Evolutionary conservation across 2,888 invertebrate species (phyloP).

Genomic region (Petrolisthes manimaculis): DNA sequence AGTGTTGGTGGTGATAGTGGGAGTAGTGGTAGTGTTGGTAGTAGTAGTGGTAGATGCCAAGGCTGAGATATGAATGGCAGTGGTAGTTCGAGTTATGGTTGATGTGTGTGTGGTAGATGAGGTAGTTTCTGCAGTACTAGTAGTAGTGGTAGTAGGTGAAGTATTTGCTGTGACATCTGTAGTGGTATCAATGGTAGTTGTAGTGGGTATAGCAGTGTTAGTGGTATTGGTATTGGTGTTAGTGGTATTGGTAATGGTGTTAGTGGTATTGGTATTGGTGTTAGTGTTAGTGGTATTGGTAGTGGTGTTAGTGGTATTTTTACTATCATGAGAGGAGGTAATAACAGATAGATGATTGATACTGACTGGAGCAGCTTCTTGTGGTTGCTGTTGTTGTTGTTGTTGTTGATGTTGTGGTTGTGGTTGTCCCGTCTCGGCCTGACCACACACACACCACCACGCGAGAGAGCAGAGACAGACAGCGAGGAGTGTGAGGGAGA

Average conservation of each 20-base stretch:
- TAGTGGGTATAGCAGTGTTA: background rate
- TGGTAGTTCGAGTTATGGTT: background rate
- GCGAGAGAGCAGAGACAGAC: constrained; percentile 17
- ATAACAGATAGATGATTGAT: constrained; percentile 16
- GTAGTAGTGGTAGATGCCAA: background rate
- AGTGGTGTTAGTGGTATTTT: background rate
- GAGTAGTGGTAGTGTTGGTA: background rate
- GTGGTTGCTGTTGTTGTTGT: constrained; percentile 27
- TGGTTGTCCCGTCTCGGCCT: constrained; percentile 36
- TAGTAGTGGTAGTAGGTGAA: background rate
- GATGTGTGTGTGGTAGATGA: background rate
- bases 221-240: background rate
- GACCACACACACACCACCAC: constrained; percentile 32
- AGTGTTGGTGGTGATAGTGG: background rate
- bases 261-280: background rate
- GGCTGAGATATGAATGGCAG: background rate
- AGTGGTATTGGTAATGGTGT: background rate
- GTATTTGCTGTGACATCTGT: background rate
- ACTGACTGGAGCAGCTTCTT: constrained; percentile 31
- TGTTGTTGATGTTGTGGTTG: constrained; percentile 32
- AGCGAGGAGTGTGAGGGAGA: background rate
- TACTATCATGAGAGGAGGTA: constrained; percentile 11
- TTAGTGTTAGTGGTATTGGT: background rate
- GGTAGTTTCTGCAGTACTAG: background rate
- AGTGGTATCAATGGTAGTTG: background rate